These are phyloP conservation scores for Syngnathus floridae DNA, from an alignment of 2,113 vertebrate species.

Conservation along the genomic window DNA sequence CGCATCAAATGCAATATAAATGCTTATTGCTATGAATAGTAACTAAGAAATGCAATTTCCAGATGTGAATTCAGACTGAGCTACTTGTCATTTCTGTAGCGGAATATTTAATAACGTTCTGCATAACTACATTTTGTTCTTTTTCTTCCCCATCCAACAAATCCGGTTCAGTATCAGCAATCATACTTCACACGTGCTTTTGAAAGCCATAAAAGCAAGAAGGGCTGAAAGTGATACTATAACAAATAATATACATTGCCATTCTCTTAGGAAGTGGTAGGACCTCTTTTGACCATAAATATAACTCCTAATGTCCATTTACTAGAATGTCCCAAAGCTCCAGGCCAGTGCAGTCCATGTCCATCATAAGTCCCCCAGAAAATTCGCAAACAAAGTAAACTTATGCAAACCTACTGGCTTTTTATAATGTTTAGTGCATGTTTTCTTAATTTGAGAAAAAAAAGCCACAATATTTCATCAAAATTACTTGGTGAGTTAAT, in stretches of 20 bases:
- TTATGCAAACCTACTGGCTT: not conserved
- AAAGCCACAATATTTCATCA: too few relatives aligned
- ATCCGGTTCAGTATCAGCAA: conserved; percentile 2
- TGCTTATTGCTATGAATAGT: conserved; percentile 16
- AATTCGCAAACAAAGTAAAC: not conserved
- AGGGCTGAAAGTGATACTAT: conserved; percentile 17
- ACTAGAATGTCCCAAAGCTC: not conserved
- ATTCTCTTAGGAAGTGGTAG: not conserved
- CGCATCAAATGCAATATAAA: conserved; percentile 16
- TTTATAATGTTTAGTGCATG: not conserved
- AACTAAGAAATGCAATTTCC: conserved; percentile 46
- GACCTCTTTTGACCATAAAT: not conserved
- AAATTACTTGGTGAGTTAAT: not conserved
- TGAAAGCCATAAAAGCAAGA: conserved; percentile 33
- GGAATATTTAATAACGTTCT: conserved; percentile 45
- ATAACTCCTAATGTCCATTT: not conserved
- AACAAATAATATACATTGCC: not conserved
- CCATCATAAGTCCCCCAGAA: not conserved
- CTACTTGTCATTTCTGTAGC: conserved; percentile 44
- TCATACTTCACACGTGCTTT: conserved; percentile 21
- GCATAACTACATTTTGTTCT: conserved; percentile 24
- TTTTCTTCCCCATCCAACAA: conserved; percentile 23
- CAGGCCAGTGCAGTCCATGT: not conserved
- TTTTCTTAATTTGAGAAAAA: not conserved
- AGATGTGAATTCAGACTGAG: conserved; percentile 54